These are phyloP conservation scores for Buathra laborator DNA, from an alignment of 2,888 invertebrate genomes.

Conservation along the genomic window DNA sequence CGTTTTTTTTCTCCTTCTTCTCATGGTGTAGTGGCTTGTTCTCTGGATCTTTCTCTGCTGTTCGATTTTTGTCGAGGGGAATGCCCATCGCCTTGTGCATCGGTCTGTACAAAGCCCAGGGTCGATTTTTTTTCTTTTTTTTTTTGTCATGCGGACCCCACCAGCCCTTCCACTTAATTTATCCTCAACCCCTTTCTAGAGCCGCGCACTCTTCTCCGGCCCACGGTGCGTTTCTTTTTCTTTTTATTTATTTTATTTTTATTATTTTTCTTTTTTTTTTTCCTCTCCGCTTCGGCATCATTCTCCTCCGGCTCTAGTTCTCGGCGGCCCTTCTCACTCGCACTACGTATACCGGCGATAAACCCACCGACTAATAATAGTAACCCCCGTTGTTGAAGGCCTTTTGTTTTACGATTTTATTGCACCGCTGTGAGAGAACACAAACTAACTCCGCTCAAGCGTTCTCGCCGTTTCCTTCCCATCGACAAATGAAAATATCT, in stretches of 20 bases:
- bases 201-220: slow-evolving; percentile 53
- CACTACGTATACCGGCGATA: slow-evolving; percentile 10
- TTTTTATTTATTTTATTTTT: slow-evolving; percentile 42
- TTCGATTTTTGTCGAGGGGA: slow-evolving; percentile 70
- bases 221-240: slow-evolving; percentile 34
- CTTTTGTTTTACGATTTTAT: slow-evolving; percentile 70
- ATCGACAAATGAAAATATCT: slow-evolving; percentile 13
- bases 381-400: slow-evolving; percentile 52
- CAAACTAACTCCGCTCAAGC: slow-evolving; percentile 39
- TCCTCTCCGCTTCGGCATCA: slow-evolving; percentile 20
- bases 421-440: slow-evolving; percentile 46
- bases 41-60: slow-evolving; percentile 58
- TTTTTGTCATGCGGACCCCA: slow-evolving; percentile 73
- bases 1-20: slow-evolving; percentile 45
- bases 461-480: slow-evolving; percentile 36
- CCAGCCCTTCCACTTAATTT: slow-evolving; percentile 81
- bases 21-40: slow-evolving; percentile 34
- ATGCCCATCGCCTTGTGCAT: slow-evolving; percentile 70
- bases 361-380: slow-evolving; percentile 67
- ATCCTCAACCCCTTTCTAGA: slow-evolving; percentile 76
- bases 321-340: slow-evolving; percentile 33
- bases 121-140: slow-evolving; percentile 69
- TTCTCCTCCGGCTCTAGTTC: slow-evolving; percentile 37
- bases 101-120: slow-evolving; percentile 74
- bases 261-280: slow-evolving; percentile 36